Evolutionary conservation across 1,140 invertebrate genomes (phyloP), one percentile per base, ranked within the genome.

Genomic region (Diorhabda carinulata): DNA sequence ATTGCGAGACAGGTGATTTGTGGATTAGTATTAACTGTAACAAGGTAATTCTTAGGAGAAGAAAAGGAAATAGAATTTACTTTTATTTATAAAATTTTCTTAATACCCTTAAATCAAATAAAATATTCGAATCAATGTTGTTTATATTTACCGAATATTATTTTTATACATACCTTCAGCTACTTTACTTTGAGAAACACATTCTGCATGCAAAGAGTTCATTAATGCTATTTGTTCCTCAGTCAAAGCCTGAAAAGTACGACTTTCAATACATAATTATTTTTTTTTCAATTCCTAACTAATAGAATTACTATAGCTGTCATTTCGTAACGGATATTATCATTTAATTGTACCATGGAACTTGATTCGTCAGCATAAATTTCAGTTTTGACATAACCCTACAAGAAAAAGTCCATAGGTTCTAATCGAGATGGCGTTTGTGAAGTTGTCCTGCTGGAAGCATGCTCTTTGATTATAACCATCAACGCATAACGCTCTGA

Each of bases 221-320:
- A 71, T 74, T 9, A 78, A 57, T 67, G 74, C 77, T 65, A 69
- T 66, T 66, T 78, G 75, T 63, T 78, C 76, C 3, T 75, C 74
- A 44, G 75, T 66, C 42, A 78, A 66, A 64, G 66, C 68, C 75
- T 77, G 41, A 56, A 65, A 65, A 65, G n/a, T 65, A 47, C 3
- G 3, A 42, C 25, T 25, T 25, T 25, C 25, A 25, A 25, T 25
- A 25, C 25, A 25, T 25, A 25, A 25, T 25, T 25, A 25, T 25
- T 25, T 25, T 25, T 25, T 25, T 25, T 25, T 25, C 25, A 25
- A 25, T 25, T 25, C 25, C 25, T 25, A 25, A 1, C 25, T 25
- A 25, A 25, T 25, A 25, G 25, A 25, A 25, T 25, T 25, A 25
- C 25, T 25, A 25, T 25, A 25, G 25, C 1, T 25, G 25, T 25